Percentiles rank a stretch among this genome's conserved stretches.
Evolutionary conservation across 2,888 invertebrate genomes (phyloP).

Genomic region (Heteropelma amictum): DNA sequence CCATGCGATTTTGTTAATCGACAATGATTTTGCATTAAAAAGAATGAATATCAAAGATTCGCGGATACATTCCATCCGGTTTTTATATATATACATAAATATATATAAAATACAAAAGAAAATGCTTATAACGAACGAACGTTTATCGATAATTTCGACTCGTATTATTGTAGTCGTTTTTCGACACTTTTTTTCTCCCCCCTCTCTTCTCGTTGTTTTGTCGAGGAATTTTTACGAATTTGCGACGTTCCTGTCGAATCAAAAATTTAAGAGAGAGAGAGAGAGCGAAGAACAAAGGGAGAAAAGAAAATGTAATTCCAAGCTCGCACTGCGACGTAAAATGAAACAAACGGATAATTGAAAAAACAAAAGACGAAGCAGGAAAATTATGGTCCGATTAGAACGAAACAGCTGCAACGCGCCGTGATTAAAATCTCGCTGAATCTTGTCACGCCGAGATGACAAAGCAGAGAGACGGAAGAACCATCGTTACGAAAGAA

Average conservation of each 20-base stretch:
- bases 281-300: not conserved
- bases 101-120: not conserved
- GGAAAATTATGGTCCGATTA: not conserved
- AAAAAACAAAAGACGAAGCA: not conserved
- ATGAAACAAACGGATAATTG: not conserved
- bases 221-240: not conserved
- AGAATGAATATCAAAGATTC: no score
- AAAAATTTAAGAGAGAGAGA: not conserved
- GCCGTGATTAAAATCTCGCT: not conserved
- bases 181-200: slow-evolving; percentile 18
- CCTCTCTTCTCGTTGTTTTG: not conserved
- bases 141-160: no score
- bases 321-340: no score
- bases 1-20: not conserved
- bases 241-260: not conserved
- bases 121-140: not conserved
- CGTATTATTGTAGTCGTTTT: no score
- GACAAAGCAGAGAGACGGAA: not conserved
- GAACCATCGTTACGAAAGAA: not conserved
- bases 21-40: not conserved
- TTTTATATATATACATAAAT: slow-evolving; percentile 32
- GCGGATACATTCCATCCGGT: slow-evolving; percentile 54
- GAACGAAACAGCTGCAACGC: not conserved
- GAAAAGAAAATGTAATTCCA: not conserved
- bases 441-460: not conserved